Conservation (phyloP, 2,113 vertebrate species). For the Phalacrocorax aristotelis region DNA sequence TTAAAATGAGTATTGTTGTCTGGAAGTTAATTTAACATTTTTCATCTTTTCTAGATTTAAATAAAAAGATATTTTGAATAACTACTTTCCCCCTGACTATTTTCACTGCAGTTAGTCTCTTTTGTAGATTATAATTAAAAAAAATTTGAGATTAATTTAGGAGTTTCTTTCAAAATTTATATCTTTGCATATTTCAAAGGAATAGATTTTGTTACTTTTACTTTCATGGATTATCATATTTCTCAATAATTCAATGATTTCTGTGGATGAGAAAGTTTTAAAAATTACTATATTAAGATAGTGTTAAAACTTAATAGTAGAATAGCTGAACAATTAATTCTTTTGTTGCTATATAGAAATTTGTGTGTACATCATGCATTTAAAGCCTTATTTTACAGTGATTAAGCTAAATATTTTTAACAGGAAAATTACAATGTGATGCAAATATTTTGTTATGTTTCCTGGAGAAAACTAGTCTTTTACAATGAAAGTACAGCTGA, state of each 20-base stretch:
- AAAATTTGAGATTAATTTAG: fast-evolving
- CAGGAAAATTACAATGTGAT: neutral
- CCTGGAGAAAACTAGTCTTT: neutral
- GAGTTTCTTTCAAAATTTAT: neutral
- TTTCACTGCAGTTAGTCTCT: neutral
- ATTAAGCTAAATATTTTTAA: neutral
- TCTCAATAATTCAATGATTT: neutral
- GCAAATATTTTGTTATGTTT: neutral
- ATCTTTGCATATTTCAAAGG: neutral
- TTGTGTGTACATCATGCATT: fast-evolving
- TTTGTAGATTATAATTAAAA: neutral
- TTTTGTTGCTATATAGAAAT: neutral
- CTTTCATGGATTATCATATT: neutral
- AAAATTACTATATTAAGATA: neutral
- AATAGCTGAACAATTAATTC: neutral
- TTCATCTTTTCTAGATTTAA: neutral
- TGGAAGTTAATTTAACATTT: neutral
- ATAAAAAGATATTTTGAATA: neutral
- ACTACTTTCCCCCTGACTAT: neutral
- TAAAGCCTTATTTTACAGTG: neutral
- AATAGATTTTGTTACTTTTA: neutral
- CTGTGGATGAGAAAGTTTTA: neutral
- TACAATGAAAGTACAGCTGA: neutral
- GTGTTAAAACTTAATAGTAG: neutral
- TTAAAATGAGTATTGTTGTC: neutral